Percentiles rank a stretch among this genome's conserved stretches.
These are phyloP conservation scores for Oxyruncus cristatus DNA, from an alignment of 2,113 vertebrate genomes.

Conservation along the genomic window DNA sequence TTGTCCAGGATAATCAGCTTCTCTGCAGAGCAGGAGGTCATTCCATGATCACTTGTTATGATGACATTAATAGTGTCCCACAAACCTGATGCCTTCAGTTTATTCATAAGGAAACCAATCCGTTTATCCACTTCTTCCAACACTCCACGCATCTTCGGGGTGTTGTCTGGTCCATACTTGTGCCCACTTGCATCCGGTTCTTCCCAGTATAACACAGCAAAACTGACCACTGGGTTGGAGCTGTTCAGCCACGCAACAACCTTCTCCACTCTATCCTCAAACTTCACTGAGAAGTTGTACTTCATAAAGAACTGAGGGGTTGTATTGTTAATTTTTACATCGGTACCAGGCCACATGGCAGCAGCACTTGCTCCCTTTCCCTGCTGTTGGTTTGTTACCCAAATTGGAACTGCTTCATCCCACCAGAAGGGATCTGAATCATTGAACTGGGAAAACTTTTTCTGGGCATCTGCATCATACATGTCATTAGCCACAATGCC, in stretches of 20 bases:
- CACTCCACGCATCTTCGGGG: slow-evolving; percentile 74
- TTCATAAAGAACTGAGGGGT: slow-evolving; percentile 78
- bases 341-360: slow-evolving; percentile 93
- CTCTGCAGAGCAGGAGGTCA: slow-evolving; percentile 86
- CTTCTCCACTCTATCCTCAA: slow-evolving; percentile 78
- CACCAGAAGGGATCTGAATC: slow-evolving; percentile 89
- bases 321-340: slow-evolving; percentile 77
- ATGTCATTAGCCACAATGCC: slow-evolving; percentile 89
- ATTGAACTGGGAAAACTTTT: slow-evolving; percentile 72
- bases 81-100: slow-evolving; percentile 77
- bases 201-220: slow-evolving; percentile 91
- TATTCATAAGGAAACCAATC: slow-evolving; percentile 79
- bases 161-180: slow-evolving; percentile 83
- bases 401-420: slow-evolving; percentile 87
- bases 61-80: slow-evolving; percentile 89
- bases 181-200: slow-evolving; percentile 90
- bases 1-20: slow-evolving; percentile 82
- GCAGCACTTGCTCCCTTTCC: slow-evolving; percentile 82
- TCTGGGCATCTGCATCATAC: slow-evolving; percentile 80
- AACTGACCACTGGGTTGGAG: slow-evolving; percentile 73
- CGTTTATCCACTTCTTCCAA: slow-evolving; percentile 84
- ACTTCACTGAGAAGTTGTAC: slow-evolving; percentile 75
- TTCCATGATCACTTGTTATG: slow-evolving; percentile 96
- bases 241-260: slow-evolving; percentile 79
- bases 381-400: slow-evolving; percentile 84